Evolutionary conservation across 2,888 invertebrate genomes (phyloP), one percentile per base, ranked within the genome.

Genomic region (Protodeltote pygarga): DNA sequence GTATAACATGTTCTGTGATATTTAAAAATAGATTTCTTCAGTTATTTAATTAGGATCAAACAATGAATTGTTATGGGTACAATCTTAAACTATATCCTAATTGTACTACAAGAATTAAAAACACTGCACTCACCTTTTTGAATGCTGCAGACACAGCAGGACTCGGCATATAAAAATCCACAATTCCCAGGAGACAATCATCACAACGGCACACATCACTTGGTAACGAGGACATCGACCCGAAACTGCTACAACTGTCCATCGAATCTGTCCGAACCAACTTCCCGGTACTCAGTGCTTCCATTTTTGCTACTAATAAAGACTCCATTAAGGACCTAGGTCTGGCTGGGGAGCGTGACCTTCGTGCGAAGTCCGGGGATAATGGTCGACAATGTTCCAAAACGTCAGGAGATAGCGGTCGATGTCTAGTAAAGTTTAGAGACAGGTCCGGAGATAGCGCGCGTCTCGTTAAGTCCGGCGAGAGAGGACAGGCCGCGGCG

Each of bases 291-390:
- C 93, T 93, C 8, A 95, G 93, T 27, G 95, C 94, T 73, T 97
- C 97, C 93, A 97, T 97, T 84, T 97, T 97, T 3, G 96, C 96
- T 28, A 96, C 95, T 41, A 97, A 89, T 42, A 97, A 85, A 49
- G 95, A 94, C 80, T 97, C 97, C 97, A 97, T 97, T 15, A 97
- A 86, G n/a, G 95, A 94, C 60, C 95, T 92, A n/a, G 95, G 95
- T 35, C 94, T 88, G n/a, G 92, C 92, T 0, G 94, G 93, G 13
- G 94, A 93, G 0, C 89, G 77, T 1, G 90, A 88, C 3, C 92
- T 65, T 6, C 89, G 65, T 0, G 85, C 77, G n/a, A 91, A 79
- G 40, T 91, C 91, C 13, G 94, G 93, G 1, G 93, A 89, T 5
- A 92, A 62, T 0, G 89, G 84, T 9, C 88, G 73, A 45, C 65